A percentile compares a stretch with the other conserved stretches of the same genome.
Evolutionary conservation across 2,113 vertebrate species (phyloP).

Genomic region (Pongo abelii): DNA sequence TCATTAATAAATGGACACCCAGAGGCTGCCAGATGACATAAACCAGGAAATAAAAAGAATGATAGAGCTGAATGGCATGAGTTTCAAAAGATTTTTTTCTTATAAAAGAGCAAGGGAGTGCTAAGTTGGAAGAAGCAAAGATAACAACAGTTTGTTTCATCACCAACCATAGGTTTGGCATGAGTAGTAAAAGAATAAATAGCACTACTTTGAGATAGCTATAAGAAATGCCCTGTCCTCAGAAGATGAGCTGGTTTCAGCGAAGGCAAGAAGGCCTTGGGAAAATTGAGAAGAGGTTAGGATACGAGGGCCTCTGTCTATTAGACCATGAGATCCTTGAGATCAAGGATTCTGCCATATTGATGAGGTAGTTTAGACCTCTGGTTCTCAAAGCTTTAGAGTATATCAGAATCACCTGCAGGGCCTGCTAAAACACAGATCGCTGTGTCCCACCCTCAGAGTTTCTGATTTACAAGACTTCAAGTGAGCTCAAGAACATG

Average conservation of each 20-base stretch:
- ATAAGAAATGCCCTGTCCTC: not conserved
- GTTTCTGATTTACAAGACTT: not conserved
- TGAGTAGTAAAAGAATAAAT: not conserved
- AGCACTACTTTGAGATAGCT: not conserved
- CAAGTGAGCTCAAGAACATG: not conserved
- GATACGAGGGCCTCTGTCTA: not conserved
- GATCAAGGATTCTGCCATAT: not conserved
- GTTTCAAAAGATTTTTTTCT: not conserved
- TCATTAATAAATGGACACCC: not conserved
- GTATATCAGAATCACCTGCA: not conserved
- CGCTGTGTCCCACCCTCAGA: not conserved
- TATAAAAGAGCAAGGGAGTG: not conserved
- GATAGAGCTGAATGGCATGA: not conserved
- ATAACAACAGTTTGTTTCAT: not conserved
- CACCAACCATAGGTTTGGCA: not conserved
- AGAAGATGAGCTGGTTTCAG: not conserved
- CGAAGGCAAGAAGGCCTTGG: not conserved
- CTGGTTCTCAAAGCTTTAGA: not conserved
- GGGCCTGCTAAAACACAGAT: not conserved
- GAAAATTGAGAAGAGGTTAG: not conserved
- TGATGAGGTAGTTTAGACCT: not conserved
- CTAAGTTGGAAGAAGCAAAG: not conserved
- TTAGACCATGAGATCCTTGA: not conserved
- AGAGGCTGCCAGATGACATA: not conserved
- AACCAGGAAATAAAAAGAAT: not conserved